phyloP scores from a whole-genome alignment of 2,888 invertebrate genomes.

The Acanthosepion esculentum region DNA sequence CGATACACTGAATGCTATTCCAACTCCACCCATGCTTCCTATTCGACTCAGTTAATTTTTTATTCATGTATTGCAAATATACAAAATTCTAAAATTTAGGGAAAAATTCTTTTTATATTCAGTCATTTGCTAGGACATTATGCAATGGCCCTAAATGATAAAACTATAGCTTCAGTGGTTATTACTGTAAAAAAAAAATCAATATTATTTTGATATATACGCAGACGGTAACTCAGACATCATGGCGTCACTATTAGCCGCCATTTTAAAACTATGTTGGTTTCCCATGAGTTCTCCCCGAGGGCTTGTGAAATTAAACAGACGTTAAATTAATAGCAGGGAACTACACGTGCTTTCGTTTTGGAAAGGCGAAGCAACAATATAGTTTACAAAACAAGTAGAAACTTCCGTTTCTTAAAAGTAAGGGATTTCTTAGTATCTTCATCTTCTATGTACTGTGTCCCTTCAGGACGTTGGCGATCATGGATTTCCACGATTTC shows the following conservation, averaged over 20 bases:
- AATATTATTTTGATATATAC: background rate
- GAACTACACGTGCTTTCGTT: background rate
- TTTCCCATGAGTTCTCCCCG: background rate
- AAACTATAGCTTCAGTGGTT: no score
- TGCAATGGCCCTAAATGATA: no score
- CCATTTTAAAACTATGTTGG: background rate
- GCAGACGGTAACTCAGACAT: background rate
- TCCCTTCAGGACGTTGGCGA: no score
- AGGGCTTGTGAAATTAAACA: background rate
- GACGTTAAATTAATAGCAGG: background rate
- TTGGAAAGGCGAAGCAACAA: background rate
- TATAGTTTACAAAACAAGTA: background rate
- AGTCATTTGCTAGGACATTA: no score
- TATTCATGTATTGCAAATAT: no score
- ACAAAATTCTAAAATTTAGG: no score
- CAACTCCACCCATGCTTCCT: no score
- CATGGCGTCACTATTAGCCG: background rate
- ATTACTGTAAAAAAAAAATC: no score
- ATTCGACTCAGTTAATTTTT: no score
- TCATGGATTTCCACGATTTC: no score
- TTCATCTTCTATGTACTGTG: background rate
- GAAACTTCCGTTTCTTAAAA: background rate
- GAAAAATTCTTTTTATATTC: no score
- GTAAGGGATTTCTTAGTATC: background rate
- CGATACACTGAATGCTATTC: no score